Conservation (phyloP, 2,888 invertebrate species). For the Eupithecia exiguata region DNA sequence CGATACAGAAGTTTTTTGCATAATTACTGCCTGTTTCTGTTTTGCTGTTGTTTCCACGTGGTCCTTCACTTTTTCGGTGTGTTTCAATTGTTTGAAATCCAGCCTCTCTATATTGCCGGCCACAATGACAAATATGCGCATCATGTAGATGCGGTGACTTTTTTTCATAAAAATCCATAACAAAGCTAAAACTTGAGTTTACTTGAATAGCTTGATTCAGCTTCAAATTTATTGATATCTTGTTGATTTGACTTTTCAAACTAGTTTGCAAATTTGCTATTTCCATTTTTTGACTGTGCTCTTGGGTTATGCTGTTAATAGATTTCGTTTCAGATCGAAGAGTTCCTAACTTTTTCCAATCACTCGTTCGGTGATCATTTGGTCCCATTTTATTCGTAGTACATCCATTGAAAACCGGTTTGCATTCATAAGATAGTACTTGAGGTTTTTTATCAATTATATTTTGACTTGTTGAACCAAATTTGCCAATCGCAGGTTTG, state of each 20-base stretch:
- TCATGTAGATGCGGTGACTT: not conserved
- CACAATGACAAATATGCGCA: not conserved
- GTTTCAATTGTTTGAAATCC: not conserved
- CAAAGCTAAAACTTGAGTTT: not conserved
- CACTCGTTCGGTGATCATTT: not conserved
- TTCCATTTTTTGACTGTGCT: not conserved
- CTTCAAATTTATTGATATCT: not conserved
- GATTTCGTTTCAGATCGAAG: not conserved
- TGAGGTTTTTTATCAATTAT: conserved; percentile 2
- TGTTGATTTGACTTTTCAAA: not conserved
- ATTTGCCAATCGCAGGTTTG: not conserved
- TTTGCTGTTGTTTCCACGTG: not conserved
- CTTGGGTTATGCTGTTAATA: not conserved
- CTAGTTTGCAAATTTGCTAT: not conserved
- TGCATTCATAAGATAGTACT: not conserved
- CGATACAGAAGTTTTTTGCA: not conserved
- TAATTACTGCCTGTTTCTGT: not conserved
- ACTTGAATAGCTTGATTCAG: not conserved
- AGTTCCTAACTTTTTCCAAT: not conserved
- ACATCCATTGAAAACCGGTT: not conserved
- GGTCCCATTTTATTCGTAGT: not conserved
- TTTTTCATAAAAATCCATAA: not conserved
- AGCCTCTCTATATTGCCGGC: not conserved
- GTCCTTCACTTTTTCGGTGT: not conserved
- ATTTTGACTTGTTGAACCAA: not conserved